phyloP scores from a whole-genome alignment of 2,888 invertebrate species.

The Eristalinus aeneus region DNA sequence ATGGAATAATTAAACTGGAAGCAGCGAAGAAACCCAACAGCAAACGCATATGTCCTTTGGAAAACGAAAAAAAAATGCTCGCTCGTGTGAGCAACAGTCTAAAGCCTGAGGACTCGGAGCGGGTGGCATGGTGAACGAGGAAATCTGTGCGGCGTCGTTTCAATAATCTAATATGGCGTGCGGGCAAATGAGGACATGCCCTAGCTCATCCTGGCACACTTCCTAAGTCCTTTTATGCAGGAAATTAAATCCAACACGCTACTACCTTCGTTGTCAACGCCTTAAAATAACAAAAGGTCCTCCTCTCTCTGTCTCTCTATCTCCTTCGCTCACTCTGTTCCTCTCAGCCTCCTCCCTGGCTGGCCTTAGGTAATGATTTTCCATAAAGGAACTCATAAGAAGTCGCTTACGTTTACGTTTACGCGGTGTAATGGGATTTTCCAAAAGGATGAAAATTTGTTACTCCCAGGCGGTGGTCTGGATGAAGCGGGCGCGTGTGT shows the following conservation, averaged over 20 bases:
- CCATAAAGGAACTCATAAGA: constrained; percentile 24
- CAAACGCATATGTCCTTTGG: neutral
- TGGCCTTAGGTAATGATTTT: constrained; percentile 36
- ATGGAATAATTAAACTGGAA: constrained; percentile 61
- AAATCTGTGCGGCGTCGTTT: constrained; percentile 11
- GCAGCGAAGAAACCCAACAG: neutral
- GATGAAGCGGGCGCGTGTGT: neutral
- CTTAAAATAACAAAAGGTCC: neutral
- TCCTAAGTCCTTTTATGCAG: constrained; percentile 49
- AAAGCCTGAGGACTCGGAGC: neutral
- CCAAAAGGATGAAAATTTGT: constrained; percentile 37
- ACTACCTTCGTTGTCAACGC: constrained; percentile 38
- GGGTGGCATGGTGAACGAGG: too few species aligned
- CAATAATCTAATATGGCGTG: constrained; percentile 34
- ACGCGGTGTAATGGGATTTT: constrained; percentile 34
- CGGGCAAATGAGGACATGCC: constrained; percentile 45
- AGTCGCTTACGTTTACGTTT: constrained; percentile 29
- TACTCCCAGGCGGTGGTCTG: neutral
- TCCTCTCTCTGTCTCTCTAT: neutral
- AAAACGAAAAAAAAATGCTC: too few species aligned
- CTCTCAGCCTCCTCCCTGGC: neutral
- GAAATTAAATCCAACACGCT: constrained; percentile 61
- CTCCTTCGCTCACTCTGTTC: neutral
- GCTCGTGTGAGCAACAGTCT: neutral
- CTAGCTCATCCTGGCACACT: constrained; percentile 47